phyloP scores from a whole-genome alignment of 2,113 vertebrate species.

The Barnardius zonarius region DNA sequence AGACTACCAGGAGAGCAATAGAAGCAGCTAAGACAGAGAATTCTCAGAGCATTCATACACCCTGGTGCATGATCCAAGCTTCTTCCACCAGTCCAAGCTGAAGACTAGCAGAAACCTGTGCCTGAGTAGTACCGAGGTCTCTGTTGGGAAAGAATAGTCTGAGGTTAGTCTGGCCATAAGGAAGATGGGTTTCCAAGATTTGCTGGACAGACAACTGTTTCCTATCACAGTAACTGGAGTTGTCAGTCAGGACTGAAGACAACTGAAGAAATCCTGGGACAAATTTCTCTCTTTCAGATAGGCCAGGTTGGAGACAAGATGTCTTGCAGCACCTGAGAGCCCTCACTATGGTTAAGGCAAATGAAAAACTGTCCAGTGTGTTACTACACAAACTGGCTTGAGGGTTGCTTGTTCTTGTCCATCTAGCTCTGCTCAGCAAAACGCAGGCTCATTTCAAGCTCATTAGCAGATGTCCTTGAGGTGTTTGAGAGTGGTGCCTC shows the following conservation, averaged over 20 bases:
- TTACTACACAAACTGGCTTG: background rate
- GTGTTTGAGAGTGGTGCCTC: constrained; percentile 10
- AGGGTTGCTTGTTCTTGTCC: background rate
- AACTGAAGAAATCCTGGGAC: background rate
- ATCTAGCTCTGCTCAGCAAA: background rate
- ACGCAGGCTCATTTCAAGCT: background rate
- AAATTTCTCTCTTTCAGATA: background rate
- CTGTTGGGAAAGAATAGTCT: background rate
- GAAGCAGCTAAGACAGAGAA: background rate
- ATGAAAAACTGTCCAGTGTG: background rate
- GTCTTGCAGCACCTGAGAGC: background rate
- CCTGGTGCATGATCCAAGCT: background rate
- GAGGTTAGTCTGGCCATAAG: background rate
- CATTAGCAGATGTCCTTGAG: constrained; percentile 32
- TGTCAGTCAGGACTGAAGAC: background rate
- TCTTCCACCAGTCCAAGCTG: background rate
- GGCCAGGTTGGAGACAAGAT: background rate
- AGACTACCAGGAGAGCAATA: background rate
- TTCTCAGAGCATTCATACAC: background rate
- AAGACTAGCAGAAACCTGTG: background rate
- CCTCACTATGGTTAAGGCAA: background rate
- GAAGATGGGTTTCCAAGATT: background rate
- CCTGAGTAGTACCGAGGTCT: background rate
- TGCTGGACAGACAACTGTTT: background rate
- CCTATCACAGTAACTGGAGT: background rate